A percentile compares a stretch with the other conserved stretches of the same genome.
phyloP scores from a whole-genome alignment of 2,888 invertebrate species.

The Lepidochrysops patricia region DNA sequence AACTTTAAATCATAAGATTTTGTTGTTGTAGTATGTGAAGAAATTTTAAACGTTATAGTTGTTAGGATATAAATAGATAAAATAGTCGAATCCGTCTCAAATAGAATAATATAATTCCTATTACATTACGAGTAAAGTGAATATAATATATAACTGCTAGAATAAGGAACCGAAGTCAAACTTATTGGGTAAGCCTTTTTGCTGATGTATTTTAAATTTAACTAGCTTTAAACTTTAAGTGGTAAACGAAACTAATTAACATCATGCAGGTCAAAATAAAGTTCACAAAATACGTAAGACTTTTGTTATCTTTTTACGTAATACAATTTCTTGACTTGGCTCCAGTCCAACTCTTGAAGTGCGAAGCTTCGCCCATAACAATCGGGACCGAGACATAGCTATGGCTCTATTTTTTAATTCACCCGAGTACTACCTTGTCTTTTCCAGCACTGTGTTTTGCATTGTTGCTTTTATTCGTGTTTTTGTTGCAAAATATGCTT shows the following conservation, averaged over 20 bases:
- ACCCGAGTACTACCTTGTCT: constrained; percentile 9
- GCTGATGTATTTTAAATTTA: no score
- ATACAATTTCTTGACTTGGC: constrained; percentile 11
- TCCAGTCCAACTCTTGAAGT: constrained; percentile 6
- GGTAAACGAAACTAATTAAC: neutral
- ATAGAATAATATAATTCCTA: constrained; percentile 31
- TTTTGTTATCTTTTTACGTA: constrained; percentile 5
- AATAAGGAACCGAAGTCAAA: neutral
- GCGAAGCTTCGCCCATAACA: neutral
- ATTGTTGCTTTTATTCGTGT: neutral
- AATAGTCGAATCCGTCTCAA: constrained; percentile 44
- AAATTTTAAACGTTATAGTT: constrained; percentile 22
- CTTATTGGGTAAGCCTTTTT: constrained; percentile 12
- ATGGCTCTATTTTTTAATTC: constrained; percentile 6
- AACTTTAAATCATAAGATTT: constrained; percentile 30
- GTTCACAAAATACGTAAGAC: neutral
- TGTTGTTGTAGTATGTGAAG: constrained; percentile 28
- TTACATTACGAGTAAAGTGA: constrained; percentile 18
- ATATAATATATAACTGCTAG: constrained; percentile 3
- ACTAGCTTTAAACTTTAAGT: neutral
- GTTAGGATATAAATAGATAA: constrained; percentile 24
- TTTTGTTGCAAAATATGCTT: neutral
- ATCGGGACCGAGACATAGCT: neutral
- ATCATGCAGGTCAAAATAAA: neutral
- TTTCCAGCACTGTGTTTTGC: neutral